Percentiles rank a stretch among this genome's conserved stretches.
Conservation (phyloP, 2,113 vertebrate species). For the Cottus gobio region DNA sequence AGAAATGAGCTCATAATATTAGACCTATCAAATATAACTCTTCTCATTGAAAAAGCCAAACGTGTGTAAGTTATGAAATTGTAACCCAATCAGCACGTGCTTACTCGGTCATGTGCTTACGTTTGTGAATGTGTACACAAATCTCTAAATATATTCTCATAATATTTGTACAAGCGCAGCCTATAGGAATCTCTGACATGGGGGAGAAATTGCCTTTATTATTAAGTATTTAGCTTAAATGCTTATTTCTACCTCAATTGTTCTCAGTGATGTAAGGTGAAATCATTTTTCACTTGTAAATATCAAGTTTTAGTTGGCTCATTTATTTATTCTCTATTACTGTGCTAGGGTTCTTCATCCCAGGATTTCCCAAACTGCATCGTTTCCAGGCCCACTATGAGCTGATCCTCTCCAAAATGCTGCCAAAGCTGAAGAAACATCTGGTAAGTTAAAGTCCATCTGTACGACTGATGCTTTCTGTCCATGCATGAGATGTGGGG, state of each 20-base stretch:
- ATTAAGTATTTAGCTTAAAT: background rate
- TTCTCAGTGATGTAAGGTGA: background rate
- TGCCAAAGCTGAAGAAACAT: conserved; percentile 93
- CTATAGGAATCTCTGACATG: background rate
- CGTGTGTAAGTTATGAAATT: background rate
- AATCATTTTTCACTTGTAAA: conserved; percentile 2
- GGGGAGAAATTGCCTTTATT: background rate
- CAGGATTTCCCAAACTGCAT: conserved; percentile 92
- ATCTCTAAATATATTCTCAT: background rate
- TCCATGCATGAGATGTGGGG: background rate
- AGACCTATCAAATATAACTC: background rate
- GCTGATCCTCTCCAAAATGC: conserved; percentile 89
- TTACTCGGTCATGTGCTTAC: background rate
- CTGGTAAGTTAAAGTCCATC: conserved; percentile 78
- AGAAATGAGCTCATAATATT: background rate
- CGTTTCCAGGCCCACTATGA: conserved; percentile 93
- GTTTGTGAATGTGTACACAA: background rate
- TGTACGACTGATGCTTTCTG: background rate
- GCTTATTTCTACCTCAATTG: background rate
- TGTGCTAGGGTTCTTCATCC: conserved; percentile 88
- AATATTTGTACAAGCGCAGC: background rate
- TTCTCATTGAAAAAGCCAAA: background rate
- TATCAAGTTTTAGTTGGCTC: background rate
- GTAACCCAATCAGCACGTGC: background rate
- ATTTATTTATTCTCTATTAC: conserved; percentile 6